A percentile compares a stretch with the other conserved stretches of the same genome.
These are phyloP conservation scores for Todus mexicanus DNA, from an alignment of 2,797 vertebrate genomes.

Conservation along the genomic window DNA sequence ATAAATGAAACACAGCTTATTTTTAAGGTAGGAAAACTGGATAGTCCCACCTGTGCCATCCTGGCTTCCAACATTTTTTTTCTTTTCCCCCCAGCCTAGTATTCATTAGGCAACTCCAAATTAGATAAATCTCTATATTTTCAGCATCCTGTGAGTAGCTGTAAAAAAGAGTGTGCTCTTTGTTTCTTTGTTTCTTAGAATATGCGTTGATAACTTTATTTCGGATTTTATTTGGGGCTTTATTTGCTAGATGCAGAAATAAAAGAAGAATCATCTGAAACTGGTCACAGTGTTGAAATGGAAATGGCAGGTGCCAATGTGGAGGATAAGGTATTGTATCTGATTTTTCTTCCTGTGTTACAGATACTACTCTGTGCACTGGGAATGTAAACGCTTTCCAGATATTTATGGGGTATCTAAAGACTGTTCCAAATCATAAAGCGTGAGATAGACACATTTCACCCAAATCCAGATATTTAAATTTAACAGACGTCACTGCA, in stretches of 20 bases:
- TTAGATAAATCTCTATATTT: background rate
- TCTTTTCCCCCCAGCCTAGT: background rate
- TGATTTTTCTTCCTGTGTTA: background rate
- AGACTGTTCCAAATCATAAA: background rate
- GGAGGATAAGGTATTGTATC: constrained; percentile 73
- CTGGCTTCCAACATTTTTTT: background rate
- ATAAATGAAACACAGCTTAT: background rate
- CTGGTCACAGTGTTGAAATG: constrained; percentile 22
- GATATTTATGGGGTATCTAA: background rate
- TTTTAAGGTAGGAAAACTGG: background rate
- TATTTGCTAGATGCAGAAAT: constrained; percentile 61
- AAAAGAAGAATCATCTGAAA: constrained; percentile 57
- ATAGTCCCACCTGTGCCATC: background rate
- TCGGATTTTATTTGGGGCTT: background rate
- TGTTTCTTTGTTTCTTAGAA: background rate
- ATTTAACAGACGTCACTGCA: background rate
- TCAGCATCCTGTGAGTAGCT: background rate
- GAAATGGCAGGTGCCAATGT: constrained; percentile 18
- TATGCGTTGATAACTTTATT: background rate
- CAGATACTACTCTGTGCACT: background rate
- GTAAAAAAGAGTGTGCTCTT: background rate
- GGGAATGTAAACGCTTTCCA: background rate
- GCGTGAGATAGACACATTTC: background rate
- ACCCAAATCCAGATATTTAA: background rate
- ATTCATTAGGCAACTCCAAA: background rate